Conservation (phyloP, 2,888 invertebrate species). For the Eremobia ochroleuca region DNA sequence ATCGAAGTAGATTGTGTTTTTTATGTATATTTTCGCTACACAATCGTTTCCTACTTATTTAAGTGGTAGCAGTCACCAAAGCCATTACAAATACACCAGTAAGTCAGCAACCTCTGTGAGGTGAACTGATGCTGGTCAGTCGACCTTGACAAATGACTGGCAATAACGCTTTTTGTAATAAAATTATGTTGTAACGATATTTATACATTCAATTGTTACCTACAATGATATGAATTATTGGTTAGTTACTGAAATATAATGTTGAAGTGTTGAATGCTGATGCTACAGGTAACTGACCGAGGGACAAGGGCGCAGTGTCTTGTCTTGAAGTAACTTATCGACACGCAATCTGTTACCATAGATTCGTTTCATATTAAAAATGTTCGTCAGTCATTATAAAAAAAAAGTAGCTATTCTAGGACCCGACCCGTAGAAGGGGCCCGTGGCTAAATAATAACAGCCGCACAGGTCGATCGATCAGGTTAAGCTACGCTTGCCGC, state of each 20-base stretch:
- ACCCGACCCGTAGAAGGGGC: too few species aligned
- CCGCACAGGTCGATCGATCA: too few species aligned
- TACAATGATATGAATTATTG: slow-evolving; percentile 9
- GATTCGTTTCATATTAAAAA: neutral
- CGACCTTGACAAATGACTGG: slow-evolving; percentile 52
- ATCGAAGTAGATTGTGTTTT: neutral
- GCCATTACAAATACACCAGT: slow-evolving; percentile 33
- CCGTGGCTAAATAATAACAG: too few species aligned
- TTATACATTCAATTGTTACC: slow-evolving; percentile 6
- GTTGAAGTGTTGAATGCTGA: neutral
- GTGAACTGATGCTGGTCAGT: slow-evolving; percentile 32
- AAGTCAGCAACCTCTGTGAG: slow-evolving; percentile 19
- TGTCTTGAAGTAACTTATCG: neutral
- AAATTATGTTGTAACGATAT: slow-evolving; percentile 12
- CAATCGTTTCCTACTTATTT: slow-evolving; percentile 2
- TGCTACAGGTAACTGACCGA: neutral
- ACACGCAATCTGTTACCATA: neutral
- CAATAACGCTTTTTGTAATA: slow-evolving; percentile 30
- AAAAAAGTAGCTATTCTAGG: too few species aligned
- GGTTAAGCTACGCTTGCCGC: too few species aligned
- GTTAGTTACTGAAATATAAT: slow-evolving; percentile 9
- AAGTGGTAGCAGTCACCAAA: slow-evolving; percentile 27
- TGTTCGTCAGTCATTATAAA: neutral
- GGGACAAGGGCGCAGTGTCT: slow-evolving; percentile 5
- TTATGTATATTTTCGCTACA: slow-evolving; percentile 1